These are phyloP conservation scores for Epinotia nisella DNA, from an alignment of 2,888 invertebrate species.

Conservation along the genomic window DNA sequence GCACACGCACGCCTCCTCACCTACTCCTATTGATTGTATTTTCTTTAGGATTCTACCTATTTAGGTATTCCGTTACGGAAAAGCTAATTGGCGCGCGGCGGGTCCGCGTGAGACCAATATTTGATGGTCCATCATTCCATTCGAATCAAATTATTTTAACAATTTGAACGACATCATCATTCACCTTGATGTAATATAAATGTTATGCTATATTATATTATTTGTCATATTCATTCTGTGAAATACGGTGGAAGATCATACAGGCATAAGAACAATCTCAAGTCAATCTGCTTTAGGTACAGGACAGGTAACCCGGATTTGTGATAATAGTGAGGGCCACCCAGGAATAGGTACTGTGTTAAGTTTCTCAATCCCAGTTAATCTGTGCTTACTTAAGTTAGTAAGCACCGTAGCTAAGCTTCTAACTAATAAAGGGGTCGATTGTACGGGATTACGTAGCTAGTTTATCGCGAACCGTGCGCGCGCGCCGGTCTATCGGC, in stretches of 20 bases:
- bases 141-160: neutral
- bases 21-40: too few relatives aligned
- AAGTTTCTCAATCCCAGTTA: neutral
- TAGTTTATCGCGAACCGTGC: constrained; percentile 16
- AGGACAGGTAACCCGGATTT: neutral
- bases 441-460: constrained; percentile 32
- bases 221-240: neutral
- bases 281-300: neutral
- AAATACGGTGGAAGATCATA: neutral
- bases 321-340: neutral
- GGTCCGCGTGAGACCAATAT: neutral
- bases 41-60: too few relatives aligned
- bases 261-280: neutral
- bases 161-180: too few relatives aligned
- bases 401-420: neutral
- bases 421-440: neutral
- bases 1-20: too few relatives aligned
- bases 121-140: neutral
- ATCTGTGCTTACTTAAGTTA: neutral
- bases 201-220: neutral
- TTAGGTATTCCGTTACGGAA: too few relatives aligned
- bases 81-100: neutral
- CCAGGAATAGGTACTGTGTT: neutral
- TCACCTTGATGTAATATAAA: neutral
- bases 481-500: constrained; percentile 28